Base-by-base conservation (phyloP, 2,888 invertebrate genomes). In the Steinernema scapterisci region DNA sequence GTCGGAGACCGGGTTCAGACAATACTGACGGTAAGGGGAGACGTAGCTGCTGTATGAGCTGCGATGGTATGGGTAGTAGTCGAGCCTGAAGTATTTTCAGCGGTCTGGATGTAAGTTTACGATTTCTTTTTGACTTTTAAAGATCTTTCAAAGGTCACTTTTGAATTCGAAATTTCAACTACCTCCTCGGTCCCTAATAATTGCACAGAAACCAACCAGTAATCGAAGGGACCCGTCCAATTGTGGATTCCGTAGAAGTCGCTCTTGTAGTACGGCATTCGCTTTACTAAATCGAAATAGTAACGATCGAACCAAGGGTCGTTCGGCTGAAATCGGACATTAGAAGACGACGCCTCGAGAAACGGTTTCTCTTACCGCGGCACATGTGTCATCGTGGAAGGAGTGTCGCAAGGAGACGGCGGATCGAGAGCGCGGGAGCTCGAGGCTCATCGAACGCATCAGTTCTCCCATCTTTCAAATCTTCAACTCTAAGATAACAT, bases 21-120 rank as follows among this genome's bases (percentile, higher is more conserved):
- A 63, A 13, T 63, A 63, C 38, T 63, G 63, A 3, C 63, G 63
- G 31, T 63, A 63, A 1, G 63, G 63, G 13, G 63, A 63, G 16
- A 63, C 63, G 63, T 63, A 63, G 63, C 63, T 63, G 63, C 63
- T 63, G 25, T 63, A 63, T 5, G 63, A 25, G 31, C 63, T 63
- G 21, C 63, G 63, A n/a, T 63, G 27, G 25, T 63, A 63, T 16
- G 63, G 63, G 13, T 31, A 63, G 19, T 63, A 63, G 38, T 63
- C 63, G 11, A 63, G 63, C 63, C 63, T 63, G 38, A 63, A 63
- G n/a, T 16, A 16, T 16, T 7, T 44, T 44, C 45, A 44, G 9
- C 16, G 7, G 45, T 44, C 45, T 11, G 45, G 16, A 7, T 44
- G 45, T 44, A 44, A 16, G n/a, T 44, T 44, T n/a, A n/a, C n/a